Base-by-base conservation (phyloP, 1,140 invertebrate species). In the Polypedilum pembai region DNA sequence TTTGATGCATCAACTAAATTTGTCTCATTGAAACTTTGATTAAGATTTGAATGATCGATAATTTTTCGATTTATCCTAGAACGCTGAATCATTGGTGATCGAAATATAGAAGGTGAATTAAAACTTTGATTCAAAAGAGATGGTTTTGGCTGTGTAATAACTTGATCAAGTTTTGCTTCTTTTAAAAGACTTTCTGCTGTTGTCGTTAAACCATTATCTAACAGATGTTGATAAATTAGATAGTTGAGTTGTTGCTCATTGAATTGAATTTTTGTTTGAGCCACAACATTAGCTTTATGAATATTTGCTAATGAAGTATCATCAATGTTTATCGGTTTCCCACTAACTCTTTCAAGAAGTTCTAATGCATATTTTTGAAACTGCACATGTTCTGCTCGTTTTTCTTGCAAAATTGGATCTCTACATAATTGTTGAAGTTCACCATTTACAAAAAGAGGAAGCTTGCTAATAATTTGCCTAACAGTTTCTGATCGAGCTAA, bases 351-450 rank as follows among this genome's bases (percentile, higher is more conserved):
- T 82, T 97, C 94, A 74, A 99, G 86, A 15, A 99, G 84, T 78
- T 96, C 92, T 17, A 96, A 84, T 4, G 95, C 95, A 82, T 96
- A 95, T 81, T 96, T 96, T 83, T 98, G 96, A 83, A 99, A 99
- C 80, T 91, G 91, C 0, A 96, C 92, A 83, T 99, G 97, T 78
- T 98, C 95, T 76, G 92, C 90, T 0, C 94, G 85, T 83, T 96
- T 98, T 83, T 99, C 98, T 85, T 98, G 95, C 0, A 98, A 84
- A 76, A 94, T 95, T 24, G 98, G 97, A 85, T 98, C 95, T 76
- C 94, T 91, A 93, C 98, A 98, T 21, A 99, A 83, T 69, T 87
- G 87, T 83, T 98, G 95, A 75, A 99, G 87, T 79, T 96, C 94
- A 8, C 94, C 94, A 80, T 91, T 93, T 40, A 92, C 95, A 83